Percentiles rank a stretch among this genome's conserved stretches.
Evolutionary conservation across 2,888 invertebrate genomes (phyloP).

Genomic region (Drymonia ruficornis): DNA sequence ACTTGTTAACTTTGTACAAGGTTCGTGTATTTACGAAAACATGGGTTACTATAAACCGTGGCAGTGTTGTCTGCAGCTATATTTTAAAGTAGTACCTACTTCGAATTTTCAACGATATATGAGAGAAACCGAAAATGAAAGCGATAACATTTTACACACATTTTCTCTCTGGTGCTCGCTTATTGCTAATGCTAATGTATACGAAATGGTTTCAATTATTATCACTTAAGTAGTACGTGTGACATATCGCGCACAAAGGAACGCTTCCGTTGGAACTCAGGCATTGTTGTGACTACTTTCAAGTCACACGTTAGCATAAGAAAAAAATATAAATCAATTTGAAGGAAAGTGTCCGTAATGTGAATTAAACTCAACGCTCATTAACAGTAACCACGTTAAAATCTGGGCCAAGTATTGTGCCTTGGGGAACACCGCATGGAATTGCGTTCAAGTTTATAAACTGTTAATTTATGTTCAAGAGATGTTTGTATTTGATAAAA

Average conservation of each 20-base stretch:
- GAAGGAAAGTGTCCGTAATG: slow-evolving; percentile 22
- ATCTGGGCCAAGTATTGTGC: neutral
- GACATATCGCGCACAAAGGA: slow-evolving; percentile 26
- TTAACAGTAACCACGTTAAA: neutral
- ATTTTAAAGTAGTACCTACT: too few relatives aligned
- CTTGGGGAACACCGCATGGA: neutral
- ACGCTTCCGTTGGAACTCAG: slow-evolving; percentile 11
- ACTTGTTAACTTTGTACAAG: too few relatives aligned
- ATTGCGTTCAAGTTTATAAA: neutral
- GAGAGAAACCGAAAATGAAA: slow-evolving; percentile 23
- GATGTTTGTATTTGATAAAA: neutral
- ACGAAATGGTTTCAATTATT: slow-evolving; percentile 27
- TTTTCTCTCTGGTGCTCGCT: slow-evolving; percentile 25
- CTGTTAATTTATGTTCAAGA: neutral
- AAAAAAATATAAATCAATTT: slow-evolving; percentile 35
- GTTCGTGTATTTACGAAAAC: too few relatives aligned
- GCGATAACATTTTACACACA: slow-evolving; percentile 21
- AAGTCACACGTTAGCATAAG: slow-evolving; percentile 29
- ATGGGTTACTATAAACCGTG: too few relatives aligned
- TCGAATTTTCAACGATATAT: neutral
- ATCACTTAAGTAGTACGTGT: slow-evolving; percentile 38
- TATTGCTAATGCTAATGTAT: slow-evolving; percentile 10
- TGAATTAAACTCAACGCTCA: neutral
- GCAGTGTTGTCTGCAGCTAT: too few relatives aligned
- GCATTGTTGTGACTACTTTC: slow-evolving; percentile 28